Evolutionary conservation across 1,140 invertebrate genomes (phyloP), one percentile per base, ranked within the genome.

Genomic region (Bursaphelenchus mucronatus): DNA sequence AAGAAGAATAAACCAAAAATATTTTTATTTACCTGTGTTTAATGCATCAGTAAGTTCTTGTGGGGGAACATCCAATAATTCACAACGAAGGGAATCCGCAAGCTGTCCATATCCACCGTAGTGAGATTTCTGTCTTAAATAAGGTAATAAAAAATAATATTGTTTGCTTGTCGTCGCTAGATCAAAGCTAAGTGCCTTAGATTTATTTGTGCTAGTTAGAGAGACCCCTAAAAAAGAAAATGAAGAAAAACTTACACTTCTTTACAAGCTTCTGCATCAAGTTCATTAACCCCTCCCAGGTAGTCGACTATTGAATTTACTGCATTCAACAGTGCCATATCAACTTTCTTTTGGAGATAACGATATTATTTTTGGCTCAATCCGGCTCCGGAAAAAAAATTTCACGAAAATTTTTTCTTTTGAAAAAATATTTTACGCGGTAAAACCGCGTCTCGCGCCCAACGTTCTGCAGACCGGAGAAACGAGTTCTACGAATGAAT

Each of bases 201-300:
- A 30, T 30, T 30, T 1, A 30, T 30, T 30, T 30, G 2, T 30
- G 5, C 30, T 30, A 30, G 30, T 30, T 30, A 30, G 30, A 30
- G 5, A 30, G 30, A 5, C 5, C 5, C 5, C 30, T 30, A 30
- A 30, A 30, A 30, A 30, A 30, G 1, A 30, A 30, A 55, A 44
- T 6, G 13, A n/a, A 44, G 30, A n/a, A n/a, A 55, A 55, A 55
- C 54, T 2, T 17, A 59, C 57, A 39, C 41, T 59, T 44, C 40
- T n/a, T 46, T 50, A 39, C 57, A 59, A 50, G 41, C 41, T 13
- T 59, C 57, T 11, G 40, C 41, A 11, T 59, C 57, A 5, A 59
- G 13, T 39, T 13, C 11, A 43, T 59, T 43, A 11, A 59, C 57
- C 40, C 21, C 57, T 13, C 41, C 47, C 1, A 59, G 40, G 3